Evolutionary conservation across 2,797 vertebrate genomes (phyloP), one percentile per base, ranked within the genome.

Genomic region (Alectoris magna): DNA sequence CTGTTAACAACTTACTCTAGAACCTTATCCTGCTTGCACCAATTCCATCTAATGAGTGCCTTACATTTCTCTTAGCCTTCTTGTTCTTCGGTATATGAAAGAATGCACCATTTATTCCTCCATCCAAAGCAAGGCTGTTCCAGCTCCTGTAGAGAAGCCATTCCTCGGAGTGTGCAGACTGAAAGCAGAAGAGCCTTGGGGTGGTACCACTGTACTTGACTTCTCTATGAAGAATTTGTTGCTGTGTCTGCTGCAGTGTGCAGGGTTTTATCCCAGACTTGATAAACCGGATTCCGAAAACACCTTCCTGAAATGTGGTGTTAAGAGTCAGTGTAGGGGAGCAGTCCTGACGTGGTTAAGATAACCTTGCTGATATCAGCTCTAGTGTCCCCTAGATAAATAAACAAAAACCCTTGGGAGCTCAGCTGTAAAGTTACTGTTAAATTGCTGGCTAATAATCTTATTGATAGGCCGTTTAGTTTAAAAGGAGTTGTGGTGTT

Each of bases 401-500:
- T 10, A 58, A 86, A 29, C 51, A 55, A 48, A 84, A 38, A 69
- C 9, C 21, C 34, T 48, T 59, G 48, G 8, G 82, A 87, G 78
- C 27, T 94, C 64, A 70, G 69, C 83, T 70, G 53, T 77, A 66
- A 80, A 93, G 21, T 36, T 71, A 3, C 68, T 69, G 16, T 63
- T 79, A 87, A 56, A 87, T 39, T 68, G 2, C 63, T 69, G 16
- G 59, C 82, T 90, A 56, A 82, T 79, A 75, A 36, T 79, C 48
- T 87, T 73, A 69, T 87, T 94, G 87, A 85, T 82, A 90, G 76
- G 27, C 69, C 43, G 53, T 59, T 89, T 92, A 89, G 95, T 94
- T 95, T 15, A 9, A 27, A 15, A 87, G 90, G 13, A 76, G 38
- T n/a, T 58, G 46, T 43, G 66, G 67, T 15, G 51, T 73, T 34